A percentile compares a stretch with the other conserved stretches of the same genome.
Evolutionary conservation across 2,888 invertebrate species (phyloP).

Genomic region (Rhingia campestris): DNA sequence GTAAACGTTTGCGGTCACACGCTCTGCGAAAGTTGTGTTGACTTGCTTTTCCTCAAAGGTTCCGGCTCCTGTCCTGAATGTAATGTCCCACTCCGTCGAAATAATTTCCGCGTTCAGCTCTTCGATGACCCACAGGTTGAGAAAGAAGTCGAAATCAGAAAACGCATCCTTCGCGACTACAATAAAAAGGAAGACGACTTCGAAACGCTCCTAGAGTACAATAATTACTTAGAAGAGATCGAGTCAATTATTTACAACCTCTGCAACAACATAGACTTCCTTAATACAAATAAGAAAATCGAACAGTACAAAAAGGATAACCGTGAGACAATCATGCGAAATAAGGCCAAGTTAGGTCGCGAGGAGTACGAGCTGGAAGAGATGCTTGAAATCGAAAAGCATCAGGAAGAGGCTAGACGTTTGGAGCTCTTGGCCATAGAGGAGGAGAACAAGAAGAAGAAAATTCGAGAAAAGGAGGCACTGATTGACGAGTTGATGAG

Average conservation of each 20-base stretch:
- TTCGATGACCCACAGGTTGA: constrained; percentile 98
- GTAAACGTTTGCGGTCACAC: constrained; percentile 99
- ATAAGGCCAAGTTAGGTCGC: constrained; percentile 89
- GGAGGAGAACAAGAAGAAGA: constrained; percentile 89
- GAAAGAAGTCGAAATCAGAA: constrained; percentile 97
- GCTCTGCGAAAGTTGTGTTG: constrained; percentile 98
- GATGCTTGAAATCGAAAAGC: constrained; percentile 91
- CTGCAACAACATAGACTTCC: constrained; percentile 93
- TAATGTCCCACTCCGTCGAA: constrained; percentile 92
- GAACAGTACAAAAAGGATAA: constrained; percentile 96
- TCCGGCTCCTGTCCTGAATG: constrained; percentile 98
- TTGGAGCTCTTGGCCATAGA: constrained; percentile 87
- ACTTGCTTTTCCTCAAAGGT: constrained; percentile 97
- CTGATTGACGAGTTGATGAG: constrained; percentile 97
- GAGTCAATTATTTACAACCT: constrained; percentile 96
- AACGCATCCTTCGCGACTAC: constrained; percentile 93
- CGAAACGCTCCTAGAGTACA: constrained; percentile 90
- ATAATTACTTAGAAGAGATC: constrained; percentile 97
- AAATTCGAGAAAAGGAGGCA: constrained; percentile 93
- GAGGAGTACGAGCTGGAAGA: constrained; percentile 95
- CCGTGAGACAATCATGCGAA: constrained; percentile 91
- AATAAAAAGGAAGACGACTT: constrained; percentile 99
- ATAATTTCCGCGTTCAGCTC: constrained; percentile 95
- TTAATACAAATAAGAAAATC: constrained; percentile 94
- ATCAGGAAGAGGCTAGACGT: constrained; percentile 89